Conservation (phyloP, 1,140 invertebrate species). For the Drosophila funebris region DNA sequence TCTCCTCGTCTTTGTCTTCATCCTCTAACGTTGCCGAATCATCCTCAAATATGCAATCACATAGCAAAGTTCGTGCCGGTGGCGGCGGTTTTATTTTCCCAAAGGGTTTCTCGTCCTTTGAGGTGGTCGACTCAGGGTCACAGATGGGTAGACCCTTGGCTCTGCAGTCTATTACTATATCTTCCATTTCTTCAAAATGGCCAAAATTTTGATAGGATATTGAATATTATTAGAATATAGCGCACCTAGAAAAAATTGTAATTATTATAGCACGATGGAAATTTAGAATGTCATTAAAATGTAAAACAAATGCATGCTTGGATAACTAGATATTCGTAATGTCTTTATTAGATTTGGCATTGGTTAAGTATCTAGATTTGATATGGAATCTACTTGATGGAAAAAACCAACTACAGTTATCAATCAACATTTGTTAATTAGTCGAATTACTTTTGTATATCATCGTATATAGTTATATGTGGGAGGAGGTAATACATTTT, state of each 20-base stretch:
- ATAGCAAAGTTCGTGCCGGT: neutral
- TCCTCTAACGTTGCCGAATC: neutral
- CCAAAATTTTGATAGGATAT: neutral
- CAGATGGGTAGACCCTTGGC: conserved; percentile 32
- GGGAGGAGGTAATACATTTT: no score
- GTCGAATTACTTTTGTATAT: no score
- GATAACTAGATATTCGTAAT: no score
- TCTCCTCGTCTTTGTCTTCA: conserved; percentile 9
- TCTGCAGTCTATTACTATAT: neutral
- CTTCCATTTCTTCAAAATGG: neutral
- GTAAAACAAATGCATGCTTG: neutral
- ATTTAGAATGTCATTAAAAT: neutral
- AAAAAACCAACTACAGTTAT: no score
- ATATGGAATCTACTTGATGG: no score
- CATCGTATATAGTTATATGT: no score
- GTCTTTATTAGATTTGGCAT: no score
- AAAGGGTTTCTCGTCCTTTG: neutral
- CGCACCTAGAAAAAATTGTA: neutral
- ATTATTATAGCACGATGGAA: neutral
- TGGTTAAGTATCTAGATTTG: neutral
- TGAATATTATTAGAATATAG: neutral
- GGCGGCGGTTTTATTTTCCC: neutral
- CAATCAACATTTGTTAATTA: no score
- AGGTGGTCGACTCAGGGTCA: neutral
- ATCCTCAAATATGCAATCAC: neutral